A percentile compares a stretch with the other conserved stretches of the same genome.
Evolutionary conservation across 2,797 vertebrate genomes (phyloP).

Genomic region (Tangara arthus): DNA sequence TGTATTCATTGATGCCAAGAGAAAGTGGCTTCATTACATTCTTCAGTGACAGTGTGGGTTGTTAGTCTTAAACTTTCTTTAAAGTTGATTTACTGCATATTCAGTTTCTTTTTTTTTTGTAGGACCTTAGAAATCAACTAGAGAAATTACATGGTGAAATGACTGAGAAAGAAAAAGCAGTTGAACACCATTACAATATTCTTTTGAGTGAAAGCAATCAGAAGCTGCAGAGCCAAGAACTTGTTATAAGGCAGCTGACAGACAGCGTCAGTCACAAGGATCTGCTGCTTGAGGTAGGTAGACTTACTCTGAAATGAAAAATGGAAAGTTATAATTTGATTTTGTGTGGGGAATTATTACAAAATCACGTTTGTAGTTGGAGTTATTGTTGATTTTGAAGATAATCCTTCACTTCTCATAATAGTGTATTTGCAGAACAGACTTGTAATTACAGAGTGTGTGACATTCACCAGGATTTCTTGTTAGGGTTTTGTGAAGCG

Average conservation of each 20-base stretch:
- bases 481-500: background rate
- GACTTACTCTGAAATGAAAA: slow-evolving; percentile 64
- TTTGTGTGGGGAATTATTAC: background rate
- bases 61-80: slow-evolving; percentile 18
- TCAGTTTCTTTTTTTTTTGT: background rate
- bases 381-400: slow-evolving; percentile 15
- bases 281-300: slow-evolving; percentile 79
- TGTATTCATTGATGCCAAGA: background rate
- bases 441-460: background rate
- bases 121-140: slow-evolving; percentile 92
- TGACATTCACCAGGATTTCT: background rate
- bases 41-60: background rate
- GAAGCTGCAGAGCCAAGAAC: slow-evolving; percentile 82
- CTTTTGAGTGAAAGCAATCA: slow-evolving; percentile 82
- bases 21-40: background rate
- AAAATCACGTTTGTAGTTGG: background rate
- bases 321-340: background rate
- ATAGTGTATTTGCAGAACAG: slow-evolving; percentile 16
- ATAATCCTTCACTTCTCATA: background rate
- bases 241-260: slow-evolving; percentile 80
- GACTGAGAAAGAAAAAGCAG: slow-evolving; percentile 80
- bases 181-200: slow-evolving; percentile 81
- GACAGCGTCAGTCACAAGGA: slow-evolving; percentile 82
- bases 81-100: slow-evolving; percentile 8
- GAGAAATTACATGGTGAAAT: slow-evolving; percentile 88